phyloP scores from a whole-genome alignment of 1,140 invertebrate species.

The Bombus picipes region DNA sequence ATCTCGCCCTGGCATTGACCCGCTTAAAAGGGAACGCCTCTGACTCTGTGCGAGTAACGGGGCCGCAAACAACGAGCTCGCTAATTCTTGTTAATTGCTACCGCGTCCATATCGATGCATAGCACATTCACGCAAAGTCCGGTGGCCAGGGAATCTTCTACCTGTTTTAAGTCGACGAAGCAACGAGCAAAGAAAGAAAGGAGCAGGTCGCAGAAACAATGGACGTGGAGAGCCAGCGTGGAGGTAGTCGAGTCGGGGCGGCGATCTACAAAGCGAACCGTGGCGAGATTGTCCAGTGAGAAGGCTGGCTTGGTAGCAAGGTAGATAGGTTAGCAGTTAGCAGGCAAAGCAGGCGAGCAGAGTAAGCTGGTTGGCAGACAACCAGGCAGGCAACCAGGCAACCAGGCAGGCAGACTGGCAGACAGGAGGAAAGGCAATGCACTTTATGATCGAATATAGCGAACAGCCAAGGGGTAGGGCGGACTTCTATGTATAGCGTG shows the following conservation, averaged over 20 bases:
- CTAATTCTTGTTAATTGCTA: constrained; percentile 61
- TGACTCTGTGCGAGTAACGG: too few relatives aligned
- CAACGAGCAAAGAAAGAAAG: neutral
- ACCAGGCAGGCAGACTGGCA: neutral
- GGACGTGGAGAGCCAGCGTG: constrained; percentile 7
- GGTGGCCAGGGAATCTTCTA: too few relatives aligned
- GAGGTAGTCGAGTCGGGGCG: constrained; percentile 47
- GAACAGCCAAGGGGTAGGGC: constrained; percentile 54
- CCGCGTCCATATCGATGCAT: neutral
- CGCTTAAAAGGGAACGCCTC: constrained; percentile 4
- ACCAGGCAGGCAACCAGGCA: constrained; percentile 51
- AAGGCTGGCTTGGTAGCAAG: constrained; percentile 33
- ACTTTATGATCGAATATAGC: constrained; percentile 70
- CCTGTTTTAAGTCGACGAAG: too few relatives aligned
- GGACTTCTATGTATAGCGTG: constrained; percentile 64
- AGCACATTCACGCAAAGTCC: too few relatives aligned
- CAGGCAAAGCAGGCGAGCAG: neutral
- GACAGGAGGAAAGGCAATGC: constrained; percentile 62
- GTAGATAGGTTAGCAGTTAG: neutral
- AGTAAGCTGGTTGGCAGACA: neutral
- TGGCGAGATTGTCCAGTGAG: constrained; percentile 61
- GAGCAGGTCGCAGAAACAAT: neutral
- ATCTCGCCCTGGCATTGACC: constrained; percentile 26
- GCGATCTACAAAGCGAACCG: constrained; percentile 46
- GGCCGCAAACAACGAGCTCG: neutral